Percentiles rank a stretch among this genome's conserved stretches.
Evolutionary conservation across 2,888 invertebrate species (phyloP).

Genomic region (Protodeltote pygarga): DNA sequence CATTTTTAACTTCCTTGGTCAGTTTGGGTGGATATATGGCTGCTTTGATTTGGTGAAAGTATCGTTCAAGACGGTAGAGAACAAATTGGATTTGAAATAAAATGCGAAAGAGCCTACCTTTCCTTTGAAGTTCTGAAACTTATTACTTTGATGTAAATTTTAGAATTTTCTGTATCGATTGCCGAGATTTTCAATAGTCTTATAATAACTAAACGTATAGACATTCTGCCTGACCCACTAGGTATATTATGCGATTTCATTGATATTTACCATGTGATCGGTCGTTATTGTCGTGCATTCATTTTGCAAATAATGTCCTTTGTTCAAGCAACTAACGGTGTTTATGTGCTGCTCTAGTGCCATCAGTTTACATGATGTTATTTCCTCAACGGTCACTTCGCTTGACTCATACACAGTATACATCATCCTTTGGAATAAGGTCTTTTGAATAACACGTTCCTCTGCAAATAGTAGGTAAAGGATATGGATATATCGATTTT

Average conservation of each 20-base stretch:
- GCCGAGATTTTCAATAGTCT: neutral
- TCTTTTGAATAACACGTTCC: slow-evolving; percentile 11
- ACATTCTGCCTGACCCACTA: slow-evolving; percentile 12
- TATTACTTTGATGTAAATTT: neutral
- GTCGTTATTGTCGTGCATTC: slow-evolving; percentile 48
- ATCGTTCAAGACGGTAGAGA: neutral
- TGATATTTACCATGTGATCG: slow-evolving; percentile 26
- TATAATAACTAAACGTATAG: neutral
- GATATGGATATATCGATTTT: too few relatives aligned
- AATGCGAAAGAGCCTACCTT: too few relatives aligned
- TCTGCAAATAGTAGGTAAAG: too few relatives aligned
- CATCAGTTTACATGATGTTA: slow-evolving; percentile 55
- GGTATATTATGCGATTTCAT: slow-evolving; percentile 19
- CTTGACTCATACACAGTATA: slow-evolving; percentile 47
- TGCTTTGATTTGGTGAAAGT: neutral
- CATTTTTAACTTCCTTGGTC: neutral
- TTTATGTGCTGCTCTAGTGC: slow-evolving; percentile 40
- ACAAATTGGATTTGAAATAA: too few relatives aligned
- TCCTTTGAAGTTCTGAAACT: too few relatives aligned
- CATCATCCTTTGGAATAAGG: slow-evolving; percentile 9
- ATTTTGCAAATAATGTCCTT: slow-evolving; percentile 60
- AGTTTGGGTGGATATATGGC: neutral
- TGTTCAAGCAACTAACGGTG: slow-evolving; percentile 55
- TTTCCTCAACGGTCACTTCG: slow-evolving; percentile 53
- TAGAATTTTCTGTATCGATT: neutral